Evolutionary conservation across 2,888 invertebrate species (phyloP).

Genomic region (Trachelus troglodyta): DNA sequence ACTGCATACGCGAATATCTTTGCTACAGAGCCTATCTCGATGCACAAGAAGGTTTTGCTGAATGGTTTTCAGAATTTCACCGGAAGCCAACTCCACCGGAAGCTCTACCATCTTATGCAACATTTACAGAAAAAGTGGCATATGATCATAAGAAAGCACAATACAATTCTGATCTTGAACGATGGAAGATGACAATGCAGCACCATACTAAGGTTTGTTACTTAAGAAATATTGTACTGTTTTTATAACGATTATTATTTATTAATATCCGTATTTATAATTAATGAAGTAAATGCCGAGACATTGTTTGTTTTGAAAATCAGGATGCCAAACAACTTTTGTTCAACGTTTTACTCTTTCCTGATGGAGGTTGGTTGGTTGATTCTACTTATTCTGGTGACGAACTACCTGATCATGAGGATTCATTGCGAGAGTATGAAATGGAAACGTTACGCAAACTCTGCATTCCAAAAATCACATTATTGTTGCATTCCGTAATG

Average conservation of each 20-base stretch:
- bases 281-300: not conserved
- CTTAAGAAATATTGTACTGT: not conserved
- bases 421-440: constrained; percentile 75
- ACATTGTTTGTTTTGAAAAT: not conserved
- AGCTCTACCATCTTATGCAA: constrained; percentile 70
- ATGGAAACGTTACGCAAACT: constrained; percentile 80
- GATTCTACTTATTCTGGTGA: constrained; percentile 74
- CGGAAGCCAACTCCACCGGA: constrained; percentile 80
- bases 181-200: constrained; percentile 78
- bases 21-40: constrained; percentile 90
- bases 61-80: constrained; percentile 88
- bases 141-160: constrained; percentile 86
- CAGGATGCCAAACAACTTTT: constrained; percentile 81
- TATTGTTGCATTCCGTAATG: constrained; percentile 83
- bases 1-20: constrained; percentile 81
- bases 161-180: constrained; percentile 80
- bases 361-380: constrained; percentile 90
- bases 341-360: constrained; percentile 89
- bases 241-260: not conserved
- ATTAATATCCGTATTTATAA: not conserved
- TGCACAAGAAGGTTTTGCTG: constrained; percentile 87
- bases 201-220: constrained; percentile 75
- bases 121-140: constrained; percentile 89
- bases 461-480: constrained; percentile 86
- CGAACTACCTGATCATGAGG: constrained; percentile 66